phyloP scores from a whole-genome alignment of 2,888 invertebrate species.

The Drosophila flavopinicola region DNA sequence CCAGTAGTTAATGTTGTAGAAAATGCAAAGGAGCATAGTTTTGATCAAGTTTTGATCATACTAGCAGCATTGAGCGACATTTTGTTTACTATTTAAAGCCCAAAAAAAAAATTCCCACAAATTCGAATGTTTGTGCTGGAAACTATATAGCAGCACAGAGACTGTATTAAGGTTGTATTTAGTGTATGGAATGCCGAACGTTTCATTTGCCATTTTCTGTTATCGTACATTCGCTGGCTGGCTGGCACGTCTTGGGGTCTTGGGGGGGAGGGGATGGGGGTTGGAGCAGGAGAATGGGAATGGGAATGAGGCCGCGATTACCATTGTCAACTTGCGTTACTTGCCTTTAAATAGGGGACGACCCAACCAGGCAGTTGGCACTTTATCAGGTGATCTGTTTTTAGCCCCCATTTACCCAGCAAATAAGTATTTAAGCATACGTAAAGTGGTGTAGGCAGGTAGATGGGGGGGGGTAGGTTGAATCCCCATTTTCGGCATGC shows the following conservation, averaged over 20 bases:
- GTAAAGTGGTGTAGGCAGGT: no score
- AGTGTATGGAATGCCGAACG: no score
- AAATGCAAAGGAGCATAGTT: no score
- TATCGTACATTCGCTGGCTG: conserved; percentile 44
- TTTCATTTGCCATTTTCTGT: conserved; percentile 21
- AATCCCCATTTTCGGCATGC: no score
- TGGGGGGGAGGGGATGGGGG: neutral
- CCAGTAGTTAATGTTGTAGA: no score
- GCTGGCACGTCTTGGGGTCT: conserved; percentile 10
- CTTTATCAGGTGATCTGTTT: conserved; percentile 32
- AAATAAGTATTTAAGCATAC: neutral
- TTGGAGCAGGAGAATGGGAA: neutral
- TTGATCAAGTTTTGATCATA: no score
- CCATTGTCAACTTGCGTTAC: conserved; percentile 47
- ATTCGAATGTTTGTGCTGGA: no score
- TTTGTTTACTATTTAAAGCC: no score
- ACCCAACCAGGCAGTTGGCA: conserved; percentile 24
- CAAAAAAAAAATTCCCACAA: neutral
- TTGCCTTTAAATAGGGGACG: conserved; percentile 41
- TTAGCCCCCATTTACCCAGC: conserved; percentile 13
- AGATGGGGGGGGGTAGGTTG: no score
- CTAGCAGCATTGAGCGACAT: no score
- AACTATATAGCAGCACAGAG: no score
- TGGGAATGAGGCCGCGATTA: conserved; percentile 8
- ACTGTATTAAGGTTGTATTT: no score